Conservation (phyloP, 2,797 vertebrate genomes). For the Micromesistius poutassou region DNA sequence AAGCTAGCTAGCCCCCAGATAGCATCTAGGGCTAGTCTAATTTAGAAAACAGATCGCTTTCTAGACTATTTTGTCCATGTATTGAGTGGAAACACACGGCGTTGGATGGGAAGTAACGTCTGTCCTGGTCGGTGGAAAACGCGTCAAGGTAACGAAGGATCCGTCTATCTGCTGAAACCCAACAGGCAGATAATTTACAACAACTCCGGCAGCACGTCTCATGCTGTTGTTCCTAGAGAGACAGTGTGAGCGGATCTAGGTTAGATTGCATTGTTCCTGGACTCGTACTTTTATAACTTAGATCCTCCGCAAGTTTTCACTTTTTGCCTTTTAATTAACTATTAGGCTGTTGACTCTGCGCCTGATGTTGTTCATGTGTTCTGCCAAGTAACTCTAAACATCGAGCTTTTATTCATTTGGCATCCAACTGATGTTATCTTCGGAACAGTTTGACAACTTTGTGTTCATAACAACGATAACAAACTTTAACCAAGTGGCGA, state of each 20-base stretch:
- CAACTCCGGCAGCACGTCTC: too few relatives aligned
- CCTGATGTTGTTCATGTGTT: neutral
- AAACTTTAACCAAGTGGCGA: too few relatives aligned
- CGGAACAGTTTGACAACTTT: neutral
- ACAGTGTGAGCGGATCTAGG: neutral
- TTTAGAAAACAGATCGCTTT: too few relatives aligned
- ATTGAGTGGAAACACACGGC: too few relatives aligned
- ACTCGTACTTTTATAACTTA: neutral
- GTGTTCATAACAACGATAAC: neutral
- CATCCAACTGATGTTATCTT: neutral
- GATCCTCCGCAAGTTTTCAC: neutral
- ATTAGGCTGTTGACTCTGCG: neutral
- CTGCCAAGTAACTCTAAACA: neutral
- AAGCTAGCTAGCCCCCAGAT: conserved; percentile 31
- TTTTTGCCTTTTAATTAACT: neutral
- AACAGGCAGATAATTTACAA: neutral
- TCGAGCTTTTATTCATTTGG: neutral
- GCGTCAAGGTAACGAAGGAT: neutral
- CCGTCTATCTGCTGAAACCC: neutral
- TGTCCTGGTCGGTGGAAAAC: neutral
- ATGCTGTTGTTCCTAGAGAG: too few relatives aligned
- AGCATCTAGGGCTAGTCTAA: neutral
- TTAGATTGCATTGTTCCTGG: neutral
- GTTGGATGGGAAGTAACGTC: neutral
- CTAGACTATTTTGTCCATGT: too few relatives aligned